A percentile compares a stretch with the other conserved stretches of the same genome.
Evolutionary conservation across 2,797 vertebrate genomes (phyloP).

Genomic region (Mormyrops attenuatus): DNA sequence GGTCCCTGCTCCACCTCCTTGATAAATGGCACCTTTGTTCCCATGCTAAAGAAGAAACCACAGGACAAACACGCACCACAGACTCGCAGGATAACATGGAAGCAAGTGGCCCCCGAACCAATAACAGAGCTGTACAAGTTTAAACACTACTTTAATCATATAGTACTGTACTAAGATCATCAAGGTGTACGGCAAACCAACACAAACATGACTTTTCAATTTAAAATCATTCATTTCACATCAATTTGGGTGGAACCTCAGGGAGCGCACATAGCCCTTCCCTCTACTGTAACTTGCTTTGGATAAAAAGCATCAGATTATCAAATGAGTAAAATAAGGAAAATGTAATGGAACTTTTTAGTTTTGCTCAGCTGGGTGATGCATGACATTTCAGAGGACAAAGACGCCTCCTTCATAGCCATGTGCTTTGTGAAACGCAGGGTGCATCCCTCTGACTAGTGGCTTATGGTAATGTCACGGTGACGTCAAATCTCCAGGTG

Average conservation of each 20-base stretch:
- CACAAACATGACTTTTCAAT: neutral
- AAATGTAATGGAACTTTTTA: neutral
- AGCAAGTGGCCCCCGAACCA: neutral
- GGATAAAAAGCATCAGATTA: neutral
- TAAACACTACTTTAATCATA: neutral
- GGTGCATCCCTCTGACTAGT: neutral
- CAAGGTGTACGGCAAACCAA: neutral
- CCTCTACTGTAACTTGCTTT: neutral
- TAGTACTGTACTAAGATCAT: neutral
- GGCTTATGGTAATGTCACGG: neutral
- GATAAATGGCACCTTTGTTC: constrained; percentile 8
- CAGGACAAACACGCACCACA: neutral
- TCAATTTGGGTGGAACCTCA: neutral
- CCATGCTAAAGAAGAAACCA: neutral
- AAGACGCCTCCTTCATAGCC: neutral
- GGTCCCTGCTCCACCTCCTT: neutral
- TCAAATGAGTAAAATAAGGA: neutral
- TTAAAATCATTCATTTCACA: neutral
- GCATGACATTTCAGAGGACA: neutral
- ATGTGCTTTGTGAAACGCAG: neutral
- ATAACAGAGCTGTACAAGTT: neutral
- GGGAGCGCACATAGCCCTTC: neutral
- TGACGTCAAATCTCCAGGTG: neutral
- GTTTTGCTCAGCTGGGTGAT: neutral
- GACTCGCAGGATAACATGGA: neutral